Evolutionary conservation across 2,888 invertebrate genomes (phyloP).

Genomic region (Rhogogaster chlorosoma): DNA sequence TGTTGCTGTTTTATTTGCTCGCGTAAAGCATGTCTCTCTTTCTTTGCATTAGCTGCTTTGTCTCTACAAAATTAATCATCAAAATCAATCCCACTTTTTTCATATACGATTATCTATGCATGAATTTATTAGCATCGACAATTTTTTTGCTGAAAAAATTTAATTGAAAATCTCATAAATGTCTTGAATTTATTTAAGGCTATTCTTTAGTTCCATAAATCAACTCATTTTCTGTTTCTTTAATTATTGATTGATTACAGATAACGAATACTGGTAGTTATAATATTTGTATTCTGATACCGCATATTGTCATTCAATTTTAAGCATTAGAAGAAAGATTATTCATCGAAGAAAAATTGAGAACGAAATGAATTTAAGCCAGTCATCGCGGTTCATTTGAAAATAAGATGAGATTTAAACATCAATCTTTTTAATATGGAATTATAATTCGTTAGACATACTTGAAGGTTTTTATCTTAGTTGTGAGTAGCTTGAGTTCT

Average conservation of each 20-base stretch:
- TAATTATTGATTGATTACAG: too few species aligned
- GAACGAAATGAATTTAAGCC: background rate
- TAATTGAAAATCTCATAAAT: too few species aligned
- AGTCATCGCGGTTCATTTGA: background rate
- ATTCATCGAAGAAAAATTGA: background rate
- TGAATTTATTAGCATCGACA: too few species aligned
- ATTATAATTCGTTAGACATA: conserved; percentile 61
- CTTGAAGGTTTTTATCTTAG: conserved; percentile 78
- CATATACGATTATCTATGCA: too few species aligned
- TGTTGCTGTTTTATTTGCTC: conserved; percentile 91
- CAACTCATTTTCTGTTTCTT: too few species aligned
- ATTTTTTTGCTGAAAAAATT: too few species aligned
- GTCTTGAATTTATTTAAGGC: too few species aligned
- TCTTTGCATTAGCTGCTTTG: conserved; percentile 86
- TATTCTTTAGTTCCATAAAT: too few species aligned
- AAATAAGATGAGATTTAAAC: background rate
- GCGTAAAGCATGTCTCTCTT: conserved; percentile 88
- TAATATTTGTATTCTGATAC: too few species aligned
- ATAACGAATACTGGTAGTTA: too few species aligned
- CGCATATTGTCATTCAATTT: too few species aligned
- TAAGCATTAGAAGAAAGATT: background rate
- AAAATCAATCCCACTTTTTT: too few species aligned
- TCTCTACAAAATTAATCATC: conserved; percentile 77
- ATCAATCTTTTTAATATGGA: background rate
- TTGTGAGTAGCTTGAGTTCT: conserved; percentile 84